Percentiles rank a stretch among this genome's conserved stretches.
These are phyloP conservation scores for Onthophagus sagittarius DNA, from an alignment of 2,888 invertebrate genomes.

Conservation along the genomic window DNA sequence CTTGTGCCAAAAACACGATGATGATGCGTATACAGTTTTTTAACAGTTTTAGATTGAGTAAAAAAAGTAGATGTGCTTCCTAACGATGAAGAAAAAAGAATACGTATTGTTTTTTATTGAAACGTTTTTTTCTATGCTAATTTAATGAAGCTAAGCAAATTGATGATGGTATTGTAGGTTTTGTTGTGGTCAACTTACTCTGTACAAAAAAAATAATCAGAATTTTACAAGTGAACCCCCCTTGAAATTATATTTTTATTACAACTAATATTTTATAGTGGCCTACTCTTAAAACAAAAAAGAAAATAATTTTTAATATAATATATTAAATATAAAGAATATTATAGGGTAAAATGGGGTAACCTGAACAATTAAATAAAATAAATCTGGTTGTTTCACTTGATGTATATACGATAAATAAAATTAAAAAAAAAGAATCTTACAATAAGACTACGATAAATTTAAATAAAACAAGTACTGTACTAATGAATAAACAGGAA, in stretches of 20 bases:
- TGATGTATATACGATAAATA: neutral
- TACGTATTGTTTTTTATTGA: neutral
- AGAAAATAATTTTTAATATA: neutral
- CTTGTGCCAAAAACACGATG: neutral
- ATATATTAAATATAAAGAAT: neutral
- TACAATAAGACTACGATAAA: neutral
- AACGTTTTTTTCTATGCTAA: too few species aligned
- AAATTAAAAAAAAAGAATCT: neutral
- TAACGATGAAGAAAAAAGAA: neutral
- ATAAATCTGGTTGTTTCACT: neutral
- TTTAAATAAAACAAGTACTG: neutral
- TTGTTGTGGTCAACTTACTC: neutral
- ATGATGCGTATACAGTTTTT: neutral
- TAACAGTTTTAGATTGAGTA: neutral
- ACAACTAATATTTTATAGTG: neutral
- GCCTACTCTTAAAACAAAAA: neutral
- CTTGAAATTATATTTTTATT: neutral
- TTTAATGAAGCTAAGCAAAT: too few species aligned
- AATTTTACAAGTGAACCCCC: neutral
- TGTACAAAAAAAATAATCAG: neutral
- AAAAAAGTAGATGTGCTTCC: neutral
- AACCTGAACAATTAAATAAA: neutral
- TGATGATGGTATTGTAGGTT: neutral
- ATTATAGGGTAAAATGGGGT: neutral
- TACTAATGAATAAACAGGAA: neutral